Conservation (phyloP, 92 coral and sea anemone species). For the Epizoanthus ramosus region DNA sequence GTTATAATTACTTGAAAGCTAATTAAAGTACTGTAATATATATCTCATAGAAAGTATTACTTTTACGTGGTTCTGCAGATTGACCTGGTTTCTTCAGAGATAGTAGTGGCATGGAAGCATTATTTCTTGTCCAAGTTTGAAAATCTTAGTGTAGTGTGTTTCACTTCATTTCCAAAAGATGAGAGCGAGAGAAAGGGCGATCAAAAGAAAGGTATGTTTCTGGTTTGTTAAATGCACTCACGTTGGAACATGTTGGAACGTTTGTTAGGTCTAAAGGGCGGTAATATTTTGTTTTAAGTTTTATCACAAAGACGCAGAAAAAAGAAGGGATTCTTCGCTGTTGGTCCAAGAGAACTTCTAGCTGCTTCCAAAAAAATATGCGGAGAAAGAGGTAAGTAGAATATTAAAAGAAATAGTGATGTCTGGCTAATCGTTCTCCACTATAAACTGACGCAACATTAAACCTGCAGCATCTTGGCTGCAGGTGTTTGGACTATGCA, state of each 20-base stretch:
- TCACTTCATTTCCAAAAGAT: conserved; percentile 94
- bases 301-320: conserved; percentile 72
- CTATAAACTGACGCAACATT: too few species aligned
- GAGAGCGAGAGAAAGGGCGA: conserved; percentile 76
- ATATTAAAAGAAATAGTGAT: too few species aligned
- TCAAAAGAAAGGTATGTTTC: conserved; percentile 74
- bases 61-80: conserved; percentile 49
- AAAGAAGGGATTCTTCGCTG: conserved; percentile 77
- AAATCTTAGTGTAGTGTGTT: conserved; percentile 76
- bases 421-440: not conserved
- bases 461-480: too few species aligned
- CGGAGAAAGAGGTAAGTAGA: conserved; percentile 67
- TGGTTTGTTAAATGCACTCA: not conserved
- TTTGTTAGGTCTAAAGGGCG: too few species aligned
- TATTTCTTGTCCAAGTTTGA: conserved; percentile 81
- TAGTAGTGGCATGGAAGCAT: conserved; percentile 93
- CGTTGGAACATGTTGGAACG: too few species aligned
- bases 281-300: conserved; percentile 44
- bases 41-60: not conserved
- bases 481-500: too few species aligned
- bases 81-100: conserved; percentile 87
- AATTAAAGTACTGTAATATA: too few species aligned
- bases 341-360: conserved; percentile 86
- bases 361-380: conserved; percentile 73
- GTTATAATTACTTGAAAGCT: too few species aligned